Conservation (phyloP, 2,113 vertebrate genomes). For the Aix galericulata region DNA sequence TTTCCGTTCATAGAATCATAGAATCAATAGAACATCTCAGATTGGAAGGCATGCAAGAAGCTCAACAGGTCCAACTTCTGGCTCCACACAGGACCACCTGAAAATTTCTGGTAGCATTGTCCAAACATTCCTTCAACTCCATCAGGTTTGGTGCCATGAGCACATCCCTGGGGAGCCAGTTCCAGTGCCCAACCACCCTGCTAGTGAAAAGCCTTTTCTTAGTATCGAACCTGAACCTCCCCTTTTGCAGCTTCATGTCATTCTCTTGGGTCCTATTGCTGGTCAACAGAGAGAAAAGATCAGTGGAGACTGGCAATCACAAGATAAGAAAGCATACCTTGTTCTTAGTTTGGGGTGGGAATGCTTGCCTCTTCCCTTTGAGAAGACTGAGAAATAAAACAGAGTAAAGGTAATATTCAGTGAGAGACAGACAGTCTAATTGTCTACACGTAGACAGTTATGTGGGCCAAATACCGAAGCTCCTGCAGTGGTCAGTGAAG, state of each 20-base stretch:
- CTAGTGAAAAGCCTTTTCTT: neutral
- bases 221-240: neutral
- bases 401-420: neutral
- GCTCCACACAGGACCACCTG: neutral
- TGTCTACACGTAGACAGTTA: neutral
- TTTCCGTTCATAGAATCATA: neutral
- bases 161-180: neutral
- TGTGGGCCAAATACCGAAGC: fast-evolving
- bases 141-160: too few species aligned
- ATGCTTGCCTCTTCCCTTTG: neutral
- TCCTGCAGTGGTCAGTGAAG: neutral
- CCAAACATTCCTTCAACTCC: too few species aligned
- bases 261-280: neutral
- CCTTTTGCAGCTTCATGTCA: neutral
- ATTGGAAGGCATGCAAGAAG: neutral
- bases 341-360: neutral
- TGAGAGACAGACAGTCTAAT: neutral
- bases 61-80: neutral
- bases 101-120: neutral
- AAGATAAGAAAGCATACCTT: neutral
- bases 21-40: neutral
- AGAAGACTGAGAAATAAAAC: neutral
- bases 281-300: neutral
- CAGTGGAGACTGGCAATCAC: neutral
- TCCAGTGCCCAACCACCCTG: neutral